These are phyloP conservation scores for Spheniscus humboldti DNA, from an alignment of 2,797 vertebrate species.

Conservation along the genomic window DNA sequence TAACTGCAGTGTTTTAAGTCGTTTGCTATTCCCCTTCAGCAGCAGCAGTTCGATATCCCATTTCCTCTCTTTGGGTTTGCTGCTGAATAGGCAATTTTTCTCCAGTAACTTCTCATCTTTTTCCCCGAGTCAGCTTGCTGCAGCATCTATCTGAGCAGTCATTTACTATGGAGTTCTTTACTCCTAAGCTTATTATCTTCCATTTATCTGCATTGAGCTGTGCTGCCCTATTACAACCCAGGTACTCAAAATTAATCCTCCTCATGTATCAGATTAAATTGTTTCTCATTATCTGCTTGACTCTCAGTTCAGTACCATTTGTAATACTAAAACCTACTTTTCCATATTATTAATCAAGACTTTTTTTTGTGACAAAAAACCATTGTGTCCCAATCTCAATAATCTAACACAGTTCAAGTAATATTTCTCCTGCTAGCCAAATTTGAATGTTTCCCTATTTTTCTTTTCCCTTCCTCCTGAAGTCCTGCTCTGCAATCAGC, in stretches of 20 bases:
- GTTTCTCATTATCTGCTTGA: conserved; percentile 51
- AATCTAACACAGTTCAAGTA: not conserved
- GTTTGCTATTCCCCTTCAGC: not conserved
- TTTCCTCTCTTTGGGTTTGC: not conserved
- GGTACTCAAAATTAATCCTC: conserved; percentile 55
- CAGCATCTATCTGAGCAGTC: not conserved
- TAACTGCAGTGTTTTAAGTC: not conserved
- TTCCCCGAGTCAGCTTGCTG: not conserved
- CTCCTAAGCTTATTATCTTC: conserved; percentile 11
- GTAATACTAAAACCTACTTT: conserved; percentile 25
- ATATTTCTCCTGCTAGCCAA: not conserved
- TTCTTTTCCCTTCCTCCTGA: not conserved
- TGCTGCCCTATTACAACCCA: conserved; percentile 7
- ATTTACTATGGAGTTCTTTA: conserved; percentile 7
- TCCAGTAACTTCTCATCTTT: not conserved
- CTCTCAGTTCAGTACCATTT: conserved; percentile 33
- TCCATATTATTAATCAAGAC: conserved; percentile 38
- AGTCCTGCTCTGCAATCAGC: not conserved
- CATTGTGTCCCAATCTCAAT: not conserved
- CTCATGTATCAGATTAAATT: conserved; percentile 43
- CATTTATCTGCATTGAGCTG: conserved; percentile 36
- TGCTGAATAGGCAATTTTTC: not conserved
- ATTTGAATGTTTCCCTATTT: not conserved
- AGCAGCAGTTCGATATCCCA: not conserved
- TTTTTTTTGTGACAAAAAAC: not conserved